These are phyloP conservation scores for Congeria kusceri DNA, from an alignment of 2,888 invertebrate species.

Conservation along the genomic window DNA sequence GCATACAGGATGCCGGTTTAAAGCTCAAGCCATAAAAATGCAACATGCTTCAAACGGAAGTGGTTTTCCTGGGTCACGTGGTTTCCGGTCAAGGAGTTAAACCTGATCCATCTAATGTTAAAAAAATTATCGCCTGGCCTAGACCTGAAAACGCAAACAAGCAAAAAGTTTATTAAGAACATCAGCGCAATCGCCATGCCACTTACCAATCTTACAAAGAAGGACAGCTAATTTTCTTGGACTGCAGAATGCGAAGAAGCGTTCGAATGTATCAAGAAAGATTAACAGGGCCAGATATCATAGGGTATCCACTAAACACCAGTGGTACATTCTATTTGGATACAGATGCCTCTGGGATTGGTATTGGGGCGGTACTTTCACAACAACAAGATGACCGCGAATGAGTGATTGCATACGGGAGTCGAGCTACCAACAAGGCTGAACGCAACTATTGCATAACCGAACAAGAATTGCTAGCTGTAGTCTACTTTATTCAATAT, in stretches of 20 bases:
- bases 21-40: conserved; percentile 25
- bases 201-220: conserved; percentile 1
- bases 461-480: conserved; percentile 30
- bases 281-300: conserved; percentile 17
- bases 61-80: conserved; percentile 30
- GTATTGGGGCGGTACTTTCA: conserved; percentile 5
- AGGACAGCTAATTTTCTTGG: neutral
- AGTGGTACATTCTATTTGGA: neutral
- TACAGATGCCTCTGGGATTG: conserved; percentile 10
- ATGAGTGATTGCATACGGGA: conserved; percentile 6
- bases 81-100: conserved; percentile 19
- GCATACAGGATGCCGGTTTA: conserved; percentile 18
- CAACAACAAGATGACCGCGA: neutral
- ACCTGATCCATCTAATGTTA: conserved; percentile 23
- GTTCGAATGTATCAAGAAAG: conserved; percentile 3
- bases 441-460: neutral
- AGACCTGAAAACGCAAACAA: conserved; percentile 18
- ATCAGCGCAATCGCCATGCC: conserved; percentile 20
- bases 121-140: conserved; percentile 24
- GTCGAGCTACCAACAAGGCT: neutral
- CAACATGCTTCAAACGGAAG: conserved; percentile 23
- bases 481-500: conserved; percentile 22
- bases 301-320: conserved; percentile 14
- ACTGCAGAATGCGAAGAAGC: conserved; percentile 2
- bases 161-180: conserved; percentile 18